Evolutionary conservation across 1,140 invertebrate genomes (phyloP), one percentile per base, ranked within the genome.

Genomic region (Heliconius hermathena): DNA sequence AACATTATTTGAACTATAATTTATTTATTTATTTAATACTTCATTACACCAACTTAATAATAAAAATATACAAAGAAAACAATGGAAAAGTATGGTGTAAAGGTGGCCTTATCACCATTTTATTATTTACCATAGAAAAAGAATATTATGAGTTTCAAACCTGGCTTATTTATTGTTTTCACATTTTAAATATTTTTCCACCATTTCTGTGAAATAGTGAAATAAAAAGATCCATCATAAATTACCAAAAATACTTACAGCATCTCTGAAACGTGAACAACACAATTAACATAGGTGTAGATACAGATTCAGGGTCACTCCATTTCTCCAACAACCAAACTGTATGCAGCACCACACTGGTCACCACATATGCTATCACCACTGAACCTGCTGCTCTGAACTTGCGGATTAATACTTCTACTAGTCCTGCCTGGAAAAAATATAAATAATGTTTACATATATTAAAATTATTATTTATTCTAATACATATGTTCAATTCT

Each of bases 341-440:
- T 8, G 95, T 93, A 85, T 96, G 96, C 73, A 96, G 87, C 71
- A 93, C 85, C 36, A 96, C 95, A 29, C 95, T 96, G 36, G 96
- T 87, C 26, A 95, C 85, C 41, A 96, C 93, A 81, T 97, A 97
- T 49, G 95, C 85, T 33, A 95, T 92, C 57, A 95, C 95, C 72
- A 96, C 94, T 5, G 95, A 85, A 26, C 96, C 93, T 13, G 95
- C 95, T 26, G 95, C 91, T 1, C 96, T 95, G 90, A 97, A 96
- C 93, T 95, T 95, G 73, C 95, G 95, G 81, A 96, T 95, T 26
- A 97, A 89, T 26, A 97, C 93, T 90, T 97, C 96, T 78, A 97
- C 95, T 74, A 97, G 92, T 70, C 97, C 97, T 70, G 96, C 96
- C 96, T 97, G 84, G 26, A 66, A 66, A 1, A 66, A 11, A 26